Base-by-base conservation (phyloP, 2,113 vertebrate genomes). In the Aldabrachelys gigantea region DNA sequence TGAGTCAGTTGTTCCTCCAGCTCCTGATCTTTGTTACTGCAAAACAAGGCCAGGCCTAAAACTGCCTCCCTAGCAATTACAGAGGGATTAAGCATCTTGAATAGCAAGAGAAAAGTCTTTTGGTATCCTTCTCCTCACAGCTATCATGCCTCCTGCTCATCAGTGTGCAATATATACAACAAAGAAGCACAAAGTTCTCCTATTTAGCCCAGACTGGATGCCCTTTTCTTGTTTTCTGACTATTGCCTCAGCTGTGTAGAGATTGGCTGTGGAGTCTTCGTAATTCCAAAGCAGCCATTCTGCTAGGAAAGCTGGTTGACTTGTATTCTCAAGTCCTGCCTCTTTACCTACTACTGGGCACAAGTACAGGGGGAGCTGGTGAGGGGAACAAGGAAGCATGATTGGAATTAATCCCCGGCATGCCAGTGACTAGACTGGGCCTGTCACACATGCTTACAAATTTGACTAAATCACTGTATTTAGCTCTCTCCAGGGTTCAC, bases 161-260 rank as follows among this genome's bases (percentile, higher is more conserved):
- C 0, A 0, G 19, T 13, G 31, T 21, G 57, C 27, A 59, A 82
- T 8, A n/a, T 44, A 29, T 31, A n/a, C 13, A 84, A 56, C 41
- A 47, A 93, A 85, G 8, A 6, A 62, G 5, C 17, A 38, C n/a
- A 8, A 5, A 50, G 8, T 44, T 59, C 53, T 89, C 72, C 80
- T 14, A 52, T 5, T 3, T 1, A 80, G 41, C 4, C 11, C 27
- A 41, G 17, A 65, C 59, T 16, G 13, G 29, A 24, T 85, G 13
- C 8, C 65, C 16, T 50, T 4, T 13, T 89, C 75, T 16, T 82
- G 17, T 92, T 44, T 95, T 24, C 47, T 86, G n/a, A 13, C 52
- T 89, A 2, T 83, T 86, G 24, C 29, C 91, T 92, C 53, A 86
- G 79, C 29, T 41, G 52, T 47, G 44, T 80, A 89, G 29, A 92